A percentile compares a stretch with the other conserved stretches of the same genome.
Evolutionary conservation across 1,140 invertebrate species (phyloP).

Genomic region (Lasioglossum baleicum): DNA sequence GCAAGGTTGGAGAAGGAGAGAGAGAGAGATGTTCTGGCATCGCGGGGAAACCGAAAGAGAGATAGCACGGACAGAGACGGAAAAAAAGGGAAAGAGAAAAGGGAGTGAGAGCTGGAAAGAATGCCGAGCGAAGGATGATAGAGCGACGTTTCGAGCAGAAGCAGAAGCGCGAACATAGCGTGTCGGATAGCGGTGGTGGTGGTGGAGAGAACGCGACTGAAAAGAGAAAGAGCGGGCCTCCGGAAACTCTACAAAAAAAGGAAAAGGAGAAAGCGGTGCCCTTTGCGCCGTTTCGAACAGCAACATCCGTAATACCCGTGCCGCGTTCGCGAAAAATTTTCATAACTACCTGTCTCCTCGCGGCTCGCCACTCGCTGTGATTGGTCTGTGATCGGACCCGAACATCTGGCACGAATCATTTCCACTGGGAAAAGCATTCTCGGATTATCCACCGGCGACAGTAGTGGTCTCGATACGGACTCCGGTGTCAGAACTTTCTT

Average conservation of each 20-base stretch:
- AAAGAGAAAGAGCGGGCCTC: neutral
- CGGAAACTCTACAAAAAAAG: neutral
- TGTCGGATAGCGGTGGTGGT: neutral
- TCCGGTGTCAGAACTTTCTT: too few relatives aligned
- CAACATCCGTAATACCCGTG: constrained; percentile 25
- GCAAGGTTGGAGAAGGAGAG: constrained; percentile 20
- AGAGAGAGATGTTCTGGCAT: neutral
- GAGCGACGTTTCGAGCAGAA: constrained; percentile 39
- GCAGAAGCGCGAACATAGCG: constrained; percentile 32
- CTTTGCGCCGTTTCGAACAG: constrained; percentile 47
- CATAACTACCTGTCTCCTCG: constrained; percentile 62
- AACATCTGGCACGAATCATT: too few relatives aligned
- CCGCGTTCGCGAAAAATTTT: constrained; percentile 67
- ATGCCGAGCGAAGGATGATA: constrained; percentile 28
- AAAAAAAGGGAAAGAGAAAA: neutral
- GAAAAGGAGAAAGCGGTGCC: constrained; percentile 19
- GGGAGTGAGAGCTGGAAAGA: constrained; percentile 17
- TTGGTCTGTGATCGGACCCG: too few relatives aligned
- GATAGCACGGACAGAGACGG: neutral
- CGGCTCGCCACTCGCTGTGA: neutral
- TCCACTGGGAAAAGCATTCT: too few relatives aligned
- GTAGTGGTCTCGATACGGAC: too few relatives aligned
- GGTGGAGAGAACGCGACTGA: neutral
- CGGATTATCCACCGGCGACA: too few relatives aligned
- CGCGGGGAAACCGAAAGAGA: too few relatives aligned